Evolutionary conservation across 2,888 invertebrate genomes (phyloP), one percentile per base, ranked within the genome.

Genomic region (Busseola fusca): DNA sequence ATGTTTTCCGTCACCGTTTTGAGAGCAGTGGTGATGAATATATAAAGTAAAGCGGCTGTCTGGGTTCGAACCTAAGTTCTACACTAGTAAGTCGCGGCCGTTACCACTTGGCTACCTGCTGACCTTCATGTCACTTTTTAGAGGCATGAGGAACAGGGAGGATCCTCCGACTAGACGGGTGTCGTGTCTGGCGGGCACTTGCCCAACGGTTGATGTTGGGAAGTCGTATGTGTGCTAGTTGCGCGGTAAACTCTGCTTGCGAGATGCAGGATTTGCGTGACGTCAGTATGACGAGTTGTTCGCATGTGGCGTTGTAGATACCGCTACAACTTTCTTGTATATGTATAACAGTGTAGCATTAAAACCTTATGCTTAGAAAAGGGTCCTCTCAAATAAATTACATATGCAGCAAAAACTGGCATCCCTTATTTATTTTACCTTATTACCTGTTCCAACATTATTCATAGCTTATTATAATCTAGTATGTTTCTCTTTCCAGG

Each of bases 401-500:
- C 14, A 12, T 21, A 1, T 27, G 30, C 30, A 42, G 3, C 3
- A 50, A 68, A 37, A 40, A 9, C 25, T 16, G 18, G 10, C 7
- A 25, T 21, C 30, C 0, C 30, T 9, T 21, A 52, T 45, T 45
- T 59, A 0, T n/a, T 42, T 42, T 34, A 16, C n/a, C 42, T 25
- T 25, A 54, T n/a, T 37, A 50, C 27, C 4, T 40, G n/a, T 37
- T 10, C 6, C 25, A 45, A 10, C 1, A 42, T 52, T 42, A 0
- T 37, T 64, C 40, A 48, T 25, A n/a, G 18, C 16, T 18, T 50
- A 59, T 59, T 42, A 45, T 57, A 68, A 70, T 68, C 18, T 54
- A 42, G 67, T 9, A 27, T 16, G 40, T 80, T 37, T 71, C 0
- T 64, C 18, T 34, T 78, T 75, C 14, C 70, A 83, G 83, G 56